Evolutionary conservation across 2,113 vertebrate genomes (phyloP).

Genomic region (Uria lomvia): DNA sequence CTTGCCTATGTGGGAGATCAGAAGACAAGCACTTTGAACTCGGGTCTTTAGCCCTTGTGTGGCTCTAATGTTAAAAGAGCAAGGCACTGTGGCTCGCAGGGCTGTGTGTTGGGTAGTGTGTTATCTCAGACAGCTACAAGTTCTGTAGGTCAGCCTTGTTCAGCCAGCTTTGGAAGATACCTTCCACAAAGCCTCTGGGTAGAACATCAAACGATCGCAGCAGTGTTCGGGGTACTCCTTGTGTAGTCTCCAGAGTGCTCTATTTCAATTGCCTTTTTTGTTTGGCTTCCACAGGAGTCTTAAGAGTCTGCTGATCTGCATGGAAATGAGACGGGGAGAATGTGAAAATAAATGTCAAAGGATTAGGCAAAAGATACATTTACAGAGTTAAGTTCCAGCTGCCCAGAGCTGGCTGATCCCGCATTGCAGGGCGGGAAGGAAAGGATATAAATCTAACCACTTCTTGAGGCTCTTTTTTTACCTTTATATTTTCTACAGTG

Average conservation of each 20-base stretch:
- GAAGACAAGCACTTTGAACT: not conserved
- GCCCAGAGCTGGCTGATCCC: not conserved
- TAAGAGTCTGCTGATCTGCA: not conserved
- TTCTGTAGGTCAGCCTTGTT: not conserved
- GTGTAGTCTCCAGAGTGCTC: not conserved
- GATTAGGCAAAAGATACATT: not conserved
- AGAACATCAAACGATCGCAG: fast-evolving
- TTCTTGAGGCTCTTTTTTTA: not conserved
- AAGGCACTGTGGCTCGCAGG: not conserved
- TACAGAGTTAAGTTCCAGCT: not conserved
- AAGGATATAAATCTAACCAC: not conserved
- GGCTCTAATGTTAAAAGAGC: fast-evolving
- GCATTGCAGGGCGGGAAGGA: not conserved
- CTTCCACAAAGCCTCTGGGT: not conserved
- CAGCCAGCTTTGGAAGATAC: not conserved
- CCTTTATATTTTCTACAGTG: not conserved
- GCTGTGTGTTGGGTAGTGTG: not conserved
- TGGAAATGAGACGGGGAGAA: not conserved
- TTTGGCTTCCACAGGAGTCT: not conserved
- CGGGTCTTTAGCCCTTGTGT: not conserved
- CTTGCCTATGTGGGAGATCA: not conserved
- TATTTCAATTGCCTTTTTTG: not conserved
- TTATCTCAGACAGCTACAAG: not conserved
- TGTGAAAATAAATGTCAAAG: not conserved
- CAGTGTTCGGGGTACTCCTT: not conserved